Evolutionary conservation across 2,888 invertebrate species (phyloP).

Genomic region (Phyto melanocephala): DNA sequence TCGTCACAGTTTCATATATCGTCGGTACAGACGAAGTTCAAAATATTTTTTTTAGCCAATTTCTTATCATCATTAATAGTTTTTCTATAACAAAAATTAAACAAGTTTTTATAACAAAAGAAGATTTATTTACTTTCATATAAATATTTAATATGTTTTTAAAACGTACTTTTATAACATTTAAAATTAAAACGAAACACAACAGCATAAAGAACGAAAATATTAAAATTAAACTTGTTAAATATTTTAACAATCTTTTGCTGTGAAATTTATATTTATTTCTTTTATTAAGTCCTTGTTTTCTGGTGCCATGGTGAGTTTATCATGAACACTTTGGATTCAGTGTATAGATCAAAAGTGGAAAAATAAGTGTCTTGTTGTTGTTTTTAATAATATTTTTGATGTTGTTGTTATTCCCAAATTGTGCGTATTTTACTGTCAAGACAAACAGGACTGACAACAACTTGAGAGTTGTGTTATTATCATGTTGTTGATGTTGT

Average conservation of each 20-base stretch:
- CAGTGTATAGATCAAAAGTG: constrained; percentile 18
- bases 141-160: constrained; percentile 22
- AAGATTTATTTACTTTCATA: not conserved
- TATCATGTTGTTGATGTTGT: not conserved
- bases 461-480: constrained; percentile 41
- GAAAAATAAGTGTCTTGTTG: constrained; percentile 3
- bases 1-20: too few species aligned
- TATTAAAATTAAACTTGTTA: not conserved
- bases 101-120: not conserved
- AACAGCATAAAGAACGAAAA: not conserved
- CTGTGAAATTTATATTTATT: not conserved
- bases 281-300: constrained; percentile 19
- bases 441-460: constrained; percentile 41
- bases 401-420: constrained; percentile 26
- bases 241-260: constrained; percentile 46
- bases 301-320: not conserved
- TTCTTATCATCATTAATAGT: too few species aligned
- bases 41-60: too few species aligned
- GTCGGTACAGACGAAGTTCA: too few species aligned
- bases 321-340: not conserved
- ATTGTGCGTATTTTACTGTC: constrained; percentile 43
- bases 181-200: not conserved
- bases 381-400: not conserved
- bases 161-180: not conserved
- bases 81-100: constrained; percentile 16